Percentiles rank a stretch among this genome's conserved stretches.
Conservation (phyloP, 2,113 vertebrate genomes). For the Odontophorus gujanensis region DNA sequence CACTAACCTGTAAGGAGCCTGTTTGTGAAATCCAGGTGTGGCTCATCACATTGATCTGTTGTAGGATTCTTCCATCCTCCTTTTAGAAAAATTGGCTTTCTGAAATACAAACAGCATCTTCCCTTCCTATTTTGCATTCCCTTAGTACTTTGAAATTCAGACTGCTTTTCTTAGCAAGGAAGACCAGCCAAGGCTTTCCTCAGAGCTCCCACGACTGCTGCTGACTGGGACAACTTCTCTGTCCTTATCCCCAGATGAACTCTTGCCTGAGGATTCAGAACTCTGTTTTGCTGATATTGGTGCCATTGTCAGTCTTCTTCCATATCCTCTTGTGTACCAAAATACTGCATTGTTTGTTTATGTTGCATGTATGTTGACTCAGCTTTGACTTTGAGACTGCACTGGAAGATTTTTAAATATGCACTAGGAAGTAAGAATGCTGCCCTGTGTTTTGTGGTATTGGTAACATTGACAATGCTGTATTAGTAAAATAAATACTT, state of each 20-base stretch:
- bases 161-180: not conserved
- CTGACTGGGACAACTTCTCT: not conserved
- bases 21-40: not conserved
- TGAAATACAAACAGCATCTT: not conserved
- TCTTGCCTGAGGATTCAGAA: not conserved
- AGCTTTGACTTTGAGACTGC: not conserved
- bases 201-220: not conserved
- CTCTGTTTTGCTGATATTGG: not conserved
- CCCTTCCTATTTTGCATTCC: not conserved
- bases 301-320: not conserved
- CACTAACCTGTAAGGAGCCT: not conserved
- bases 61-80: not conserved
- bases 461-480: not conserved
- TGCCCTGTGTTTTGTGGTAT: not conserved
- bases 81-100: not conserved
- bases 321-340: not conserved
- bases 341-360: not conserved
- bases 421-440: not conserved
- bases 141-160: constrained; percentile 9
- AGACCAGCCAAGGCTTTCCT: not conserved
- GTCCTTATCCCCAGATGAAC: constrained; percentile 7
- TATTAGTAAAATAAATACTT: constrained; percentile 7
- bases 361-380: not conserved
- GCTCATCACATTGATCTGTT: not conserved
- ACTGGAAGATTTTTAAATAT: not conserved